phyloP scores from a whole-genome alignment of 1,140 invertebrate species.

The Plodia interpunctella region DNA sequence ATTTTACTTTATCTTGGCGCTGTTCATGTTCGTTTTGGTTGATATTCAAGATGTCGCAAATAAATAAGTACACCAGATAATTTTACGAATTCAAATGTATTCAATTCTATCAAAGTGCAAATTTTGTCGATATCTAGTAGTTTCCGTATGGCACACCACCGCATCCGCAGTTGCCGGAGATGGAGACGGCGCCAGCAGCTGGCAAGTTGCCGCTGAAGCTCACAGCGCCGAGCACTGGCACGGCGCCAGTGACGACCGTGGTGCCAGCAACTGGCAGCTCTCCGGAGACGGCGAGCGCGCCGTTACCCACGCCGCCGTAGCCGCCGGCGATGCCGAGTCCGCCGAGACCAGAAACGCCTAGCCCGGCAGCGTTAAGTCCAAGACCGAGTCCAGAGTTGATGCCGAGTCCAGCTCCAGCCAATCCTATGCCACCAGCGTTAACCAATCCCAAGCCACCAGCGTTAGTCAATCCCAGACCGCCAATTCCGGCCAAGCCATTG shows the following conservation, averaged over 20 bases:
- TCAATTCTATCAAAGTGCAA: background rate
- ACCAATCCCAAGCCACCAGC: background rate
- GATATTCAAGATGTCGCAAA: too few relatives aligned
- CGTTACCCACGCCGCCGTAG: conserved; percentile 18
- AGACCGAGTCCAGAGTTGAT: background rate
- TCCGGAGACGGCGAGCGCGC: conserved; percentile 14
- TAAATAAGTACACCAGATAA: too few relatives aligned
- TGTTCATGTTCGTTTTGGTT: too few relatives aligned
- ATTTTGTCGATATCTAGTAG: background rate
- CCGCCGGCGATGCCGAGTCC: background rate
- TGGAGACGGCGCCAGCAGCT: conserved; percentile 25
- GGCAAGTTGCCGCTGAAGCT: conserved; percentile 23
- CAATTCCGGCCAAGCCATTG: background rate
- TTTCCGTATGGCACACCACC: conserved; percentile 5
- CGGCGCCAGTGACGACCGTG: conserved; percentile 18
- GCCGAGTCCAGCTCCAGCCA: background rate
- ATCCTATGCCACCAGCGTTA: background rate
- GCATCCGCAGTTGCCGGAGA: conserved; percentile 24
- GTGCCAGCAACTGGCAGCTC: conserved; percentile 21
- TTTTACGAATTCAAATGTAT: background rate
- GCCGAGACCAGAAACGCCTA: background rate
- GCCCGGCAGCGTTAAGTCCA: background rate
- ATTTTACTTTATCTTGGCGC: too few relatives aligned
- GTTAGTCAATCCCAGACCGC: background rate
- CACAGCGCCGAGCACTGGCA: conserved; percentile 13